Conservation (phyloP, 2,797 vertebrate species). For the Pseudopleuronectes americanus region DNA sequence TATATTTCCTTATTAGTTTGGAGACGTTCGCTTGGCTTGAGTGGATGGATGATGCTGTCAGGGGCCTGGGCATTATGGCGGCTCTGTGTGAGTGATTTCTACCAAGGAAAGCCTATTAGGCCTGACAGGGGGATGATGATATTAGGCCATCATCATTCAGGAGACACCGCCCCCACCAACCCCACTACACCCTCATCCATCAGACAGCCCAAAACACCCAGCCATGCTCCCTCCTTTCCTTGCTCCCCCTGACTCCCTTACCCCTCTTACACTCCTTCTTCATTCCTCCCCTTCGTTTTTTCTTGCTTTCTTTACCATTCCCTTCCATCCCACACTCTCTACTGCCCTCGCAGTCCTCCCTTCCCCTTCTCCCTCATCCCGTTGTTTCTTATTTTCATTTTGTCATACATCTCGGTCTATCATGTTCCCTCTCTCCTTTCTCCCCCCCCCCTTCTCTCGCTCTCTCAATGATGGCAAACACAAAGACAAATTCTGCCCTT, state of each 20-base stretch:
- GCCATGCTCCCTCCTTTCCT: conserved; percentile 78
- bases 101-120: conserved; percentile 99
- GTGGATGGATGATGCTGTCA: conserved; percentile 99
- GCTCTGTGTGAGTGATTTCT: conserved; percentile 99
- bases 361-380: conserved; percentile 44
- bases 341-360: conserved; percentile 36
- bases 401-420: conserved; percentile 65
- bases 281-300: conserved; percentile 35
- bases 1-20: conserved; percentile 99
- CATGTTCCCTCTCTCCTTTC: conserved; percentile 49
- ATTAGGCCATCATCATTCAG: conserved; percentile 99
- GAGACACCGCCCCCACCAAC: conserved; percentile 90
- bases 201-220: conserved; percentile 90
- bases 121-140: conserved; percentile 99
- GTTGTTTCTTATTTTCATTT: conserved; percentile 63
- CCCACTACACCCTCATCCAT: conserved; percentile 95
- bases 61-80: conserved; percentile 96
- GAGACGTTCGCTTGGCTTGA: conserved; percentile 94
- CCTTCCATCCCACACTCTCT: conserved; percentile 25
- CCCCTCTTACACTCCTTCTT: conserved; percentile 40
- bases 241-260: conserved; percentile 51
- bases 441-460: conserved; percentile 62
- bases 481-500: conserved; percentile 99
- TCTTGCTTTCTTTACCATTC: conserved; percentile 36
- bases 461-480: conserved; percentile 89